Percentiles rank a stretch among this genome's conserved stretches.
These are phyloP conservation scores for Haliaeetus albicilla DNA, from an alignment of 2,797 vertebrate species.

Conservation along the genomic window DNA sequence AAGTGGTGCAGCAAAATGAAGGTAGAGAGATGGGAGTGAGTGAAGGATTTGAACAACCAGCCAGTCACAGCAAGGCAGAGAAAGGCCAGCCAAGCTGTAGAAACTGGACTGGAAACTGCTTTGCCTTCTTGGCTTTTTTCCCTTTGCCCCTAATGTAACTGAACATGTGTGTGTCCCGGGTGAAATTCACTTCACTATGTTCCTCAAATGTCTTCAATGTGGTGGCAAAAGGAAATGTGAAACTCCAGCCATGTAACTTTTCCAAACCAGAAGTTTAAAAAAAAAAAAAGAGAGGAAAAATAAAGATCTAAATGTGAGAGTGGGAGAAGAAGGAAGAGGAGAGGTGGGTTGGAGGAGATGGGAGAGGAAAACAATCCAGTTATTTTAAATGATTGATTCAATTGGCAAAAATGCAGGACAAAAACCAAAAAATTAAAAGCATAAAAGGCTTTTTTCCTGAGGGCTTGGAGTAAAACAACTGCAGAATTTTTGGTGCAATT, in stretches of 20 bases:
- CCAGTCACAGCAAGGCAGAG: neutral
- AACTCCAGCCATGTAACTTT: neutral
- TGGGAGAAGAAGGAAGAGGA: neutral
- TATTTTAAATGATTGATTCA: conserved; percentile 14
- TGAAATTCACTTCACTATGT: neutral
- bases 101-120: neutral
- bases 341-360: neutral
- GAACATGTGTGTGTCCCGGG: neutral
- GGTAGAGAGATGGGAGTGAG: neutral
- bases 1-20: neutral
- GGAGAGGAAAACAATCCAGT: neutral
- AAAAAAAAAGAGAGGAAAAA: neutral
- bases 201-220: neutral
- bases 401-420: neutral
- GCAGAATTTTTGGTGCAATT: neutral
- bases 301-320: neutral
- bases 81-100: neutral
- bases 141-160: neutral
- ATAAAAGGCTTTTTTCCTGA: neutral
- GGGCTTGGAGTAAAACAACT: neutral
- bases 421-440: neutral
- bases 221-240: neutral
- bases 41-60: neutral
- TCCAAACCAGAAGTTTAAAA: neutral
- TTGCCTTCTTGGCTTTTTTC: neutral